A percentile compares a stretch with the other conserved stretches of the same genome.
These are phyloP conservation scores for Steinernema scapterisci DNA, from an alignment of 2,888 invertebrate genomes.

Conservation along the genomic window DNA sequence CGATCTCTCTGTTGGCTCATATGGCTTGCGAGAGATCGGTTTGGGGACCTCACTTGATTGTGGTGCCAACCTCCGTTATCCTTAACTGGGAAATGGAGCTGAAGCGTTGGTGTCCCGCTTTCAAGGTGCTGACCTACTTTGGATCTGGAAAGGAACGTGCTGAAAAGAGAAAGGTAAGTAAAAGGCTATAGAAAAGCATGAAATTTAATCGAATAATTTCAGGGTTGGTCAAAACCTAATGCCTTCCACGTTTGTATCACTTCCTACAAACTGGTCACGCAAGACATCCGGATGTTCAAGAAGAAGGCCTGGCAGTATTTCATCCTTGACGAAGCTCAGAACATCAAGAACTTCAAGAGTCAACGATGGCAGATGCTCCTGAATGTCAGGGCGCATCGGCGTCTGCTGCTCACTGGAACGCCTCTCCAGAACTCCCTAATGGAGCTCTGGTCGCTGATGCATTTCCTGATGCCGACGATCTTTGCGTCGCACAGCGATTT, in stretches of 20 bases:
- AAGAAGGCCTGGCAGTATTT: conserved; percentile 97
- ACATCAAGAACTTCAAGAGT: conserved; percentile 98
- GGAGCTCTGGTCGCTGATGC: conserved; percentile 97
- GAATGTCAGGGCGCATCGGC: conserved; percentile 88
- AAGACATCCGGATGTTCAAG: conserved; percentile 95
- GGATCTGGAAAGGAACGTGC: conserved; percentile 90
- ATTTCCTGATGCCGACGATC: conserved; percentile 95
- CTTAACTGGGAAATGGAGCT: conserved; percentile 99
- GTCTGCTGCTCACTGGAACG: conserved; percentile 86
- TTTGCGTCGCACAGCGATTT: conserved; percentile 93
- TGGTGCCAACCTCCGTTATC: conserved; percentile 98
- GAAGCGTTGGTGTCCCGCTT: conserved; percentile 99
- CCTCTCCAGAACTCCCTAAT: conserved; percentile 93
- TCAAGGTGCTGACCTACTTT: conserved; percentile 97
- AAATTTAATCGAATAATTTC: conserved; percentile 40
- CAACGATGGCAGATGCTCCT: conserved; percentile 96
- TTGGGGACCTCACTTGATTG: conserved; percentile 98
- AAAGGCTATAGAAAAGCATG: neutral
- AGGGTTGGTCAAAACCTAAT: conserved; percentile 95
- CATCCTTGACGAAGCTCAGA: conserved; percentile 94
- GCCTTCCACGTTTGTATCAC: conserved; percentile 79
- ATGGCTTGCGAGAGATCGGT: conserved; percentile 86
- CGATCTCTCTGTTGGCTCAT: conserved; percentile 89
- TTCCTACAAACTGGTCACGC: conserved; percentile 80
- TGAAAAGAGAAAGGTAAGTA: conserved; percentile 69